Evolutionary conservation across 2,113 vertebrate genomes (phyloP), one percentile per base, ranked within the genome.

Genomic region (Pseudois nayaur): DNA sequence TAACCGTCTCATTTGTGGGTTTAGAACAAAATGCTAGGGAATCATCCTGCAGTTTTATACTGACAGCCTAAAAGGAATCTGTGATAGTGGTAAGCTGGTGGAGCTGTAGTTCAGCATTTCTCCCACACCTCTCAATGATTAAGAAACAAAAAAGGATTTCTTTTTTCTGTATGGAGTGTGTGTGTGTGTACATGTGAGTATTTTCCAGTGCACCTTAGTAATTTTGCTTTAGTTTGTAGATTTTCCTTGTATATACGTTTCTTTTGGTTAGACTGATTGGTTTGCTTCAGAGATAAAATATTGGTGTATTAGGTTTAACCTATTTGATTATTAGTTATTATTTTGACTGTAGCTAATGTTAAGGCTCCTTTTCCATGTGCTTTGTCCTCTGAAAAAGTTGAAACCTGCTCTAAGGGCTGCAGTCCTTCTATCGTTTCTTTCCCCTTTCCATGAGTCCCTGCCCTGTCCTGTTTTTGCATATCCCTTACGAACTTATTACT

Each of bases 111-210:
- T 91, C 33, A 94, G 6, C 62, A 55, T 91, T 96, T 95, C 33
- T 31, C 27, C 45, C 33, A 88, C 25, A 60, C 16, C 29, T 96
- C 74, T 54, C n/a, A 93, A 1, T 94, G 52, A 95, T n/a, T 59
- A 90, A 94, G 57, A 95, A 87, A 81, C 21, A 92, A 36, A 71
- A 78, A 93, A 60, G 64, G n/a, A 93, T 82, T 97, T 81, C 29
- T 54, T 93, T 15, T 94, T 94, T 96, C n/a, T 96, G 2, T 86
- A 23, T 71, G 13, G 3, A 13, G 12, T 10, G 14, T 57, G 57
- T 76, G 15, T 79, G 15, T 79, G 2, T 67, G 45, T 52, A 23
- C 3, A 1, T 23, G 1, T 93, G 15, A 67, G 15, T 83, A 74
- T 91, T 94, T 97, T 50, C 67, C n/a, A 76, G 1, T 36, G 3